Evolutionary conservation across 2,888 invertebrate species (phyloP).

Genomic region (Nomada fabriciana): DNA sequence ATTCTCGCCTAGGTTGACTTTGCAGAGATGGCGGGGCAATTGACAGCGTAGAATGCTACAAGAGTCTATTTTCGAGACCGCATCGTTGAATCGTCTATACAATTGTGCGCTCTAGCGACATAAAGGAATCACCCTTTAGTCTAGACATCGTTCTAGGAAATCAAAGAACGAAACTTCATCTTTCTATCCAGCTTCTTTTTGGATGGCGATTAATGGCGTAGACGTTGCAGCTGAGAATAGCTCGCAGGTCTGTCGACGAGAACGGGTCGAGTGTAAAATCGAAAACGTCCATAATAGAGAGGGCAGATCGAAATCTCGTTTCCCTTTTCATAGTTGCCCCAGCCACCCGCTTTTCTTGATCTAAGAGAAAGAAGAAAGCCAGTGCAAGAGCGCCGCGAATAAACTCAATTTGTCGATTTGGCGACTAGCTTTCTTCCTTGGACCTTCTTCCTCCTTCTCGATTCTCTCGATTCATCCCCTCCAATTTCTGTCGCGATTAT

Average conservation of each 20-base stretch:
- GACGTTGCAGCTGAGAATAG: neutral
- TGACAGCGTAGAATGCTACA: too few relatives aligned
- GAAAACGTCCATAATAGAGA: conserved; percentile 27
- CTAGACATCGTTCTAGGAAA: neutral
- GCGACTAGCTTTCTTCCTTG: conserved; percentile 25
- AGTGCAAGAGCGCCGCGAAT: conserved; percentile 43
- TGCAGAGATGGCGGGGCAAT: neutral
- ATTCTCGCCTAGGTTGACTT: neutral
- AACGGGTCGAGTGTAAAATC: conserved; percentile 26
- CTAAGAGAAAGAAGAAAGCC: conserved; percentile 31
- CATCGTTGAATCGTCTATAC: neutral
- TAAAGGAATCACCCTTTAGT: neutral
- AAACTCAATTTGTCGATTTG: conserved; percentile 66
- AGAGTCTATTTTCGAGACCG: neutral
- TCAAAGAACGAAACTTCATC: conserved; percentile 3
- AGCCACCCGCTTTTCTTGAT: conserved; percentile 21
- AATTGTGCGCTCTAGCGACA: neutral
- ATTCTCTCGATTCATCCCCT: conserved; percentile 21
- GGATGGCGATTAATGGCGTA: conserved; percentile 38
- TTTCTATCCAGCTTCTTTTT: neutral
- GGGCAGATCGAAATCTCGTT: conserved; percentile 55
- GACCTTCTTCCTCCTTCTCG: conserved; percentile 36
- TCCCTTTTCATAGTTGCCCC: conserved; percentile 53
- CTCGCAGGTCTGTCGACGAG: conserved; percentile 6
- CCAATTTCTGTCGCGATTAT: conserved; percentile 50